Percentiles rank a stretch among this genome's conserved stretches.
Conservation (phyloP, 2,888 invertebrate genomes). For the Erannis defoliaria region DNA sequence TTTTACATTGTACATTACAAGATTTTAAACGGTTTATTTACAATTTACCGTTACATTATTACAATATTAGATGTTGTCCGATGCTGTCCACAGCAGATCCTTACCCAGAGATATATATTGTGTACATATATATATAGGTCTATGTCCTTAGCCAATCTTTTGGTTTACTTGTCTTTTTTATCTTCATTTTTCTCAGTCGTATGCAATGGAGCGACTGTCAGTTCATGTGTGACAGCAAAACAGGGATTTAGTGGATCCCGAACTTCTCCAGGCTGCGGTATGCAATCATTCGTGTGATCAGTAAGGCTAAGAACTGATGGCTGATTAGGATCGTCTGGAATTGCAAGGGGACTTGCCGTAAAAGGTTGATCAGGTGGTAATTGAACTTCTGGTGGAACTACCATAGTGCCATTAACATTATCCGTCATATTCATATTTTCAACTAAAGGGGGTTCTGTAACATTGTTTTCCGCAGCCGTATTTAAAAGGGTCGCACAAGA, state of each 20-base stretch:
- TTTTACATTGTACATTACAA: background rate
- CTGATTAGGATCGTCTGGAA: slow-evolving; percentile 48
- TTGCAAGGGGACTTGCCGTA: slow-evolving; percentile 19
- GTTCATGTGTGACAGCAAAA: slow-evolving; percentile 68
- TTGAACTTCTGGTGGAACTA: slow-evolving; percentile 36
- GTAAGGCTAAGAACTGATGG: slow-evolving; percentile 59
- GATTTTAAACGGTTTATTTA: background rate
- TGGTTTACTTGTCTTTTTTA: slow-evolving; percentile 27
- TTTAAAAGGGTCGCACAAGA: slow-evolving; percentile 79
- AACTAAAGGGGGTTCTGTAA: slow-evolving; percentile 70
- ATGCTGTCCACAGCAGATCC: too few relatives aligned
- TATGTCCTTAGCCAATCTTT: too few relatives aligned
- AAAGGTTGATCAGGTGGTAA: slow-evolving; percentile 54
- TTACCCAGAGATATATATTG: too few relatives aligned
- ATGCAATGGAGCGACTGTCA: slow-evolving; percentile 74
- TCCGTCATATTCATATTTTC: slow-evolving; percentile 48
- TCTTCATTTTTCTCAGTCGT: slow-evolving; percentile 44
- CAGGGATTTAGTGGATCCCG: slow-evolving; percentile 80
- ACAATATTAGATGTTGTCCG: too few relatives aligned
- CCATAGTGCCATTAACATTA: slow-evolving; percentile 46
- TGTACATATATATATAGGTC: too few relatives aligned
- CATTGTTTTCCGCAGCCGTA: slow-evolving; percentile 80
- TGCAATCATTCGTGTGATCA: slow-evolving; percentile 59
- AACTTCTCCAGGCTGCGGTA: slow-evolving; percentile 60
- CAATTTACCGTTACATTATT: too few relatives aligned